Evolutionary conservation across 1,140 invertebrate species (phyloP).

Genomic region (Agraylea sexmaculata): DNA sequence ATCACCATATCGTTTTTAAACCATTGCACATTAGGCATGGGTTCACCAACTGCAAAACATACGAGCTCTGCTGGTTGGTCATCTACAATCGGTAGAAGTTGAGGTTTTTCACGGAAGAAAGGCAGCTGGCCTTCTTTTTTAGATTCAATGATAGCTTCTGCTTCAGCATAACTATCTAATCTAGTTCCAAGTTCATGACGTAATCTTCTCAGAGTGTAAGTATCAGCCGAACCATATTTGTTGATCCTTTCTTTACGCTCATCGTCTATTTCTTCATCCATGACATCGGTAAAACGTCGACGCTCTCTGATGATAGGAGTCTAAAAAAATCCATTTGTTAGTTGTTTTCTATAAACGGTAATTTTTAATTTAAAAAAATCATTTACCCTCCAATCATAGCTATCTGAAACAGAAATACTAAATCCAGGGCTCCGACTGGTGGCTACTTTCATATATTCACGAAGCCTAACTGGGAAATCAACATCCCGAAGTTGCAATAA

Average conservation of each 20-base stretch:
- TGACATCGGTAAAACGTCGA: conserved; percentile 83
- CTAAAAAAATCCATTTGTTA: conserved; percentile 37
- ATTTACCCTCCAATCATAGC: conserved; percentile 64
- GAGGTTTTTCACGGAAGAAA: conserved; percentile 74
- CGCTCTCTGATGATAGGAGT: conserved; percentile 79
- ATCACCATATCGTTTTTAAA: conserved; percentile 86
- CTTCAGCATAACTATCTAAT: conserved; percentile 70
- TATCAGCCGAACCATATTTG: conserved; percentile 59
- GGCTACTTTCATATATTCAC: conserved; percentile 89
- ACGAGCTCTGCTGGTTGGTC: conserved; percentile 65
- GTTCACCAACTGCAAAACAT: conserved; percentile 81
- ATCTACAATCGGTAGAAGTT: conserved; percentile 63
- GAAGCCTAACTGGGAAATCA: conserved; percentile 78
- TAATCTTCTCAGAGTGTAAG: conserved; percentile 57
- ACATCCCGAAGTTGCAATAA: conserved; percentile 84
- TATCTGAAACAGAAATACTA: conserved; percentile 49
- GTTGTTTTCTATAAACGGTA: not conserved
- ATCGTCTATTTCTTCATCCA: conserved; percentile 93
- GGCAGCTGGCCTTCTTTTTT: conserved; percentile 67
- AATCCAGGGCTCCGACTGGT: conserved; percentile 58
- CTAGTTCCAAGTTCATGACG: conserved; percentile 70
- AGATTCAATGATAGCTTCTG: conserved; percentile 68
- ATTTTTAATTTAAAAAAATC: conserved; percentile 13
- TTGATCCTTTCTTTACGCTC: conserved; percentile 71
- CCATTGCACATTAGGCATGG: conserved; percentile 88